Evolutionary conservation across 2,113 vertebrate species (phyloP).

Genomic region (Colius striatus): DNA sequence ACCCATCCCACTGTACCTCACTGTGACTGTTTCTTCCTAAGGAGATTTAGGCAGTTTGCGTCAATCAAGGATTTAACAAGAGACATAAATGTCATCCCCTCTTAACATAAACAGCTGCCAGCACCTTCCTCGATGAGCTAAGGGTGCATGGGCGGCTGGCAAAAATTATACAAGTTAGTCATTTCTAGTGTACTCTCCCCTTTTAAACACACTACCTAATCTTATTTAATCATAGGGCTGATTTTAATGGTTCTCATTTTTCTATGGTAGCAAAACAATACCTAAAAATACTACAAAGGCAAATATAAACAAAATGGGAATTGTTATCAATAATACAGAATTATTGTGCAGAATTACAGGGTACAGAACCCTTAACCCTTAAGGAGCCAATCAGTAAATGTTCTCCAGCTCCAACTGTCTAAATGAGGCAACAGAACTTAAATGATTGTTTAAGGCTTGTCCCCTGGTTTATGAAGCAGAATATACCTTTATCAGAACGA

Average conservation of each 20-base stretch:
- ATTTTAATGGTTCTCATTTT: neutral
- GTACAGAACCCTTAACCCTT: neutral
- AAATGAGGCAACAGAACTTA: neutral
- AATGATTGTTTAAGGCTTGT: neutral
- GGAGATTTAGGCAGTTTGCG: constrained; percentile 84
- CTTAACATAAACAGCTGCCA: constrained; percentile 70
- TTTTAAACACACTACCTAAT: neutral
- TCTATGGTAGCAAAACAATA: neutral
- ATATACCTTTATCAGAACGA: neutral
- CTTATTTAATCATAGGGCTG: neutral
- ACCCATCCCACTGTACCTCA: constrained; percentile 45
- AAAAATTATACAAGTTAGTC: neutral
- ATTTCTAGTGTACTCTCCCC: neutral
- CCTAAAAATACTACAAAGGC: neutral
- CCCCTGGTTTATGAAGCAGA: neutral
- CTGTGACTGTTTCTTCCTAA: constrained; percentile 82
- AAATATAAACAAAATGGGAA: neutral
- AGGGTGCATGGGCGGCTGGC: neutral
- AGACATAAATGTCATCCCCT: constrained; percentile 78
- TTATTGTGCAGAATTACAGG: neutral
- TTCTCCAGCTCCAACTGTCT: neutral
- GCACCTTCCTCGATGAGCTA: constrained; percentile 25
- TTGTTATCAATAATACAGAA: neutral
- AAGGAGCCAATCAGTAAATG: neutral
- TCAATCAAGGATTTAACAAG: constrained; percentile 87